Evolutionary conservation across 2,113 vertebrate genomes (phyloP), one percentile per base, ranked within the genome.

Genomic region (Orycteropus afer): DNA sequence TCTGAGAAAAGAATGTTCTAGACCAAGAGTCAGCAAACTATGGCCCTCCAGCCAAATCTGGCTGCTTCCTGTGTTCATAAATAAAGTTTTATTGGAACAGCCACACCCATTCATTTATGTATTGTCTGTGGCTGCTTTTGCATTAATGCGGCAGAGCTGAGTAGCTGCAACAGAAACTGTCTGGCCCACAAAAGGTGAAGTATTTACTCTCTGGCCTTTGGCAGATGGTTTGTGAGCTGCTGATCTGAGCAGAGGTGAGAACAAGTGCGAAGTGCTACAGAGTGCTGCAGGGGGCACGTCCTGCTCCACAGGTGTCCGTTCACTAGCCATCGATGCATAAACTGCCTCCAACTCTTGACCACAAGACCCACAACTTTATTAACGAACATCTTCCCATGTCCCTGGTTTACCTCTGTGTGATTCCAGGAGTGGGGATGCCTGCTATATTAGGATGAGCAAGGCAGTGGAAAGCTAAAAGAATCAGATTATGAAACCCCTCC

Each of bases 211-310:
- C n/a, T n/a, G n/a, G n/a, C n/a, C n/a, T n/a, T n/a, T n/a, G n/a
- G n/a, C n/a, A n/a, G n/a, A n/a, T n/a, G n/a, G n/a, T 42, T 69
- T 17, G 40, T 55, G 15, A 0, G 2, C 42, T 76, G n/a, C 63
- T 8, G 59, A 37, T 61, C 57, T 12, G 2, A 77, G 53, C 86
- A 45, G 89, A 83, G 25, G 74, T 40, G 7, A n/a, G 40, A 45
- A 0, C 51, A 29, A 10, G 78, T 22, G n/a, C n/a, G n/a, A n/a
- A n/a, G n/a, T n/a, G n/a, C n/a, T n/a, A n/a, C n/a, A n/a, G n/a
- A n/a, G n/a, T n/a, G n/a, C n/a, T n/a, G 47, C 67, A 7, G 3
- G 23, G 42, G 1, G 22, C 40, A 3, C 0, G 25, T 1, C 0
- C 7, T 2, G 0, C 22, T 40, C 85, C n/a, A 23, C 7, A 0